Base-by-base conservation (phyloP, 2,797 vertebrate genomes). In the Sternarchorhynchus goeldii region DNA sequence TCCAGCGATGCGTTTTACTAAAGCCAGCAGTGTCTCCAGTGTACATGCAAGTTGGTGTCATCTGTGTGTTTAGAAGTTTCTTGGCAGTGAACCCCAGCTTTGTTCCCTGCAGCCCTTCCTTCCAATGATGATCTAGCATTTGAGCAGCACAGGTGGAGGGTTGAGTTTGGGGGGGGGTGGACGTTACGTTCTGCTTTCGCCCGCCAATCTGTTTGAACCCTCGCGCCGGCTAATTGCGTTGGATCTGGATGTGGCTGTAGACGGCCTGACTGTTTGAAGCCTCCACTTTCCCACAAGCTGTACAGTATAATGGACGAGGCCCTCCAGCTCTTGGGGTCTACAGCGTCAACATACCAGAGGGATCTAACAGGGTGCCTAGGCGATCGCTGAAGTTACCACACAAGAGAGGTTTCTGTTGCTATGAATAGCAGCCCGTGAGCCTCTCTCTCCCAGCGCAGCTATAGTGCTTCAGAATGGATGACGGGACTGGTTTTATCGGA, bases 271-370 rank as follows among this genome's bases (percentile, higher is more conserved):
- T 58, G 68, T 78, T 67, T 14, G 32, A 69, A 32, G 34, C 25
- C 31, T 25, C 57, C 36, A 72, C 55, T 64, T 81, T 83, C 79
- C 82, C 78, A 76, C 76, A 82, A 71, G 84, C 86, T 59, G 77
- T 82, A 76, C 77, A 73, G 79, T 76, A 74, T 77, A 77, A 80
- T 73, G 65, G 76, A 76, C 77, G 72, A 70, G 75, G 36, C 71
- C 76, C 78, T 73, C 72, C 21, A 66, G 69, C 41, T 75, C 83
- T 59, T 82, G 84, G 83, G 82, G 89, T 87, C 84, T 80, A 89
- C 82, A 85, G 85, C 88, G 85, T 90, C 90, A 93, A 86, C 90
- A 91, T 93, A 90, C 88, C 88, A 88, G 14, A 86, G 86, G 88
- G 85, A 86, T 83, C 82, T 88, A 87, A 87, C 88, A 82, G 87